A percentile compares a stretch with the other conserved stretches of the same genome.
phyloP scores from a whole-genome alignment of 2,113 vertebrate species.

The Nesogale talazaci region DNA sequence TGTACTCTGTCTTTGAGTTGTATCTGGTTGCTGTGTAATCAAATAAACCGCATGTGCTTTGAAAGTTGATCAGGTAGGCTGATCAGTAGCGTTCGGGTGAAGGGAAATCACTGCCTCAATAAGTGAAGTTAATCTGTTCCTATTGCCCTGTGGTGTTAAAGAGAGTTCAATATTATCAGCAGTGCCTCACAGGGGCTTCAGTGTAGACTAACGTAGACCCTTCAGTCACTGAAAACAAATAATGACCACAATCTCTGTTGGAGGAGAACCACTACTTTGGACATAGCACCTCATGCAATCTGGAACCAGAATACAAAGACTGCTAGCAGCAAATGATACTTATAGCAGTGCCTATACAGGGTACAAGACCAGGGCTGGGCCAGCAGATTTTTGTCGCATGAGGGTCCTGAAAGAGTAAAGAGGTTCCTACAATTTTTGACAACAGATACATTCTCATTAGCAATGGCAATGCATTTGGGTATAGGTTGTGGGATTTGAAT shows the following conservation, averaged over 20 bases:
- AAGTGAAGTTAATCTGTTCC: slow-evolving; percentile 45
- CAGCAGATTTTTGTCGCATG: background rate
- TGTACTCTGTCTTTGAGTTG: background rate
- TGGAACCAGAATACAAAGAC: background rate
- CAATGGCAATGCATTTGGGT: slow-evolving; percentile 23
- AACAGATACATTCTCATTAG: slow-evolving; percentile 37
- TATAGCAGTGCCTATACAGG: background rate
- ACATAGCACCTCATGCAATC: background rate
- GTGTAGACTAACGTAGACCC: background rate
- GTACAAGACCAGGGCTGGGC: background rate
- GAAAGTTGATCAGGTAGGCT: slow-evolving; percentile 18
- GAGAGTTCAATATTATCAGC: background rate
- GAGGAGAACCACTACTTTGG: background rate
- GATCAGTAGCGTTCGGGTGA: slow-evolving; percentile 20
- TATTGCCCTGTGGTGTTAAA: background rate
- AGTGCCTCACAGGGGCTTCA: background rate
- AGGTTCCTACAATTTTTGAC: background rate
- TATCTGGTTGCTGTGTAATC: slow-evolving; percentile 2
- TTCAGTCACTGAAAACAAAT: background rate
- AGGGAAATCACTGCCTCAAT: slow-evolving; percentile 34
- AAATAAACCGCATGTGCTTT: background rate
- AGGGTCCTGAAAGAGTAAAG: background rate
- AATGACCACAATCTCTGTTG: background rate
- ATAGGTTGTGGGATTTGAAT: background rate
- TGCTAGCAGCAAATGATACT: background rate